Conservation (phyloP, 64 coral and sea anemone species). For the Montipora efflorescens region DNA sequence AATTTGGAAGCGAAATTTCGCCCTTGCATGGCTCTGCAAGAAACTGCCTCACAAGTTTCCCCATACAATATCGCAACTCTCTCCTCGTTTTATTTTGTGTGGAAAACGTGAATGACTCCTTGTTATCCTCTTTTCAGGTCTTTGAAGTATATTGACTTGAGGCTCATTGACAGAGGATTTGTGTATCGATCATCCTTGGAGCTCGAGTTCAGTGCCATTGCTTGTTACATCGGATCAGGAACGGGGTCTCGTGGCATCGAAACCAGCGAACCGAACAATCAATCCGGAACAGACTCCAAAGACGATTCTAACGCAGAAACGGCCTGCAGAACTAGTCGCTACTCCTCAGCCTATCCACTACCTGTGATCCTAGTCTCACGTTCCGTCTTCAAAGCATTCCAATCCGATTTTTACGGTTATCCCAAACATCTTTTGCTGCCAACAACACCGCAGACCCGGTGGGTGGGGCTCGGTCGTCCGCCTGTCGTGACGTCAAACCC, state of each 20-base stretch:
- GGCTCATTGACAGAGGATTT: constrained; percentile 96
- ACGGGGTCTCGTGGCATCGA: constrained; percentile 65
- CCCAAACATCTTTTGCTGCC: constrained; percentile 83
- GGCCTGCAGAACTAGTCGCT: constrained; percentile 85
- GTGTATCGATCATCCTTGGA: constrained; percentile 94
- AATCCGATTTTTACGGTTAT: constrained; percentile 95
- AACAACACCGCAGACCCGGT: constrained; percentile 85
- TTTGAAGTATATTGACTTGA: constrained; percentile 98
- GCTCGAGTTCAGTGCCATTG: constrained; percentile 96
- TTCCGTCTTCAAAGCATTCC: constrained; percentile 96
- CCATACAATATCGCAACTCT: too few relatives aligned
- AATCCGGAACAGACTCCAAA: constrained; percentile 55
- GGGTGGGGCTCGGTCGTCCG: constrained; percentile 88
- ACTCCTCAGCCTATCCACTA: constrained; percentile 92
- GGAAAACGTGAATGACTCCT: not conserved
- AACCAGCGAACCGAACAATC: constrained; percentile 41
- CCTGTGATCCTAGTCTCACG: constrained; percentile 96
- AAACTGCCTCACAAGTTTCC: too few relatives aligned
- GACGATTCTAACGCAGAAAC: constrained; percentile 63
- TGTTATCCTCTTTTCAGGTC: constrained; percentile 64
- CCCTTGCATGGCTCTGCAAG: too few relatives aligned
- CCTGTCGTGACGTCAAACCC: constrained; percentile 91
- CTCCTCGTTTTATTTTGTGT: too few relatives aligned
- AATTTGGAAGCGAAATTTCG: too few relatives aligned
- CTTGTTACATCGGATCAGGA: constrained; percentile 95